These are phyloP conservation scores for Chaetodon auriga DNA, from an alignment of 2,113 vertebrate species.

Conservation along the genomic window DNA sequence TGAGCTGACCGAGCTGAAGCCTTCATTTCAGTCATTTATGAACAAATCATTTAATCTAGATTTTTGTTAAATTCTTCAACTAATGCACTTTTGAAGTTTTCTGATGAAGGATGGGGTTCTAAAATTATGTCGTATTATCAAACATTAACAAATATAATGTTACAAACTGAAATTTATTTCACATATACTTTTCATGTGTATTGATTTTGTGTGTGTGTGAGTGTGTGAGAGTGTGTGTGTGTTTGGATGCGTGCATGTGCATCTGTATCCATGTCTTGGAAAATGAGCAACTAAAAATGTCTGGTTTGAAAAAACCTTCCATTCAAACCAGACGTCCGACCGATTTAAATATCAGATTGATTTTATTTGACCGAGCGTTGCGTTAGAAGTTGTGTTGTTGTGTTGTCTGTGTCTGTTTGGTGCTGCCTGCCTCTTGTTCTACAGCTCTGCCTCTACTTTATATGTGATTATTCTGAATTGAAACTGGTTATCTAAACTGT, in stretches of 20 bases:
- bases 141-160: neutral
- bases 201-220: slow-evolving; percentile 5
- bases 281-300: neutral
- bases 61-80: neutral
- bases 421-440: neutral
- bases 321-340: neutral
- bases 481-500: neutral
- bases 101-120: neutral
- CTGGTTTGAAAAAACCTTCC: too few relatives aligned
- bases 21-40: neutral
- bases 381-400: neutral
- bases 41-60: neutral
- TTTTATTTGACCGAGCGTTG: neutral
- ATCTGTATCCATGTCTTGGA: neutral
- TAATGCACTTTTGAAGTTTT: neutral
- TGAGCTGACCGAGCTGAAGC: neutral
- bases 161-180: neutral
- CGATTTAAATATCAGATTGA: neutral
- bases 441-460: neutral
- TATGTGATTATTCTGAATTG: neutral
- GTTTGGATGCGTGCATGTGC: neutral
- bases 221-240: neutral
- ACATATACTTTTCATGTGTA: neutral
- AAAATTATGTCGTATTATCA: neutral
- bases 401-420: neutral